Percentiles rank a stretch among this genome's conserved stretches.
These are phyloP conservation scores for Petrolisthes cinctipes DNA, from an alignment of 2,888 invertebrate species.

Conservation along the genomic window DNA sequence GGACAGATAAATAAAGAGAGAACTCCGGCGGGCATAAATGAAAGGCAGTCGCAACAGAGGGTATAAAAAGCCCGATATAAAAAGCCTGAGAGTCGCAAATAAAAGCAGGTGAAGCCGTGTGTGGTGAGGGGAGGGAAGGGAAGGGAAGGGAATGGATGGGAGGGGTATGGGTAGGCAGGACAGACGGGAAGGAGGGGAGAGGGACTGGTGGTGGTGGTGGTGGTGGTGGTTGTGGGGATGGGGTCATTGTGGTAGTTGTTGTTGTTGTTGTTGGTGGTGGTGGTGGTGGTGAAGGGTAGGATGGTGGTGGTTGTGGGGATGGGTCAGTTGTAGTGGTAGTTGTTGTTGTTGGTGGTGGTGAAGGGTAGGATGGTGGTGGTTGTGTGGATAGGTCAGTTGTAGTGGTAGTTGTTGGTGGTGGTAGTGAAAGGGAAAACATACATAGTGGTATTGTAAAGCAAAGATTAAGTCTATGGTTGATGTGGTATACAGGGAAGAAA, in stretches of 20 bases:
- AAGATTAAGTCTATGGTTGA: too few species aligned
- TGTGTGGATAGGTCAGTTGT: background rate
- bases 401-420: background rate
- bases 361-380: too few species aligned
- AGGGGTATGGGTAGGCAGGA: background rate
- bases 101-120: background rate
- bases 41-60: background rate
- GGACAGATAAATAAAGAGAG: background rate
- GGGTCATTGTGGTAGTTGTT: background rate
- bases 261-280: background rate
- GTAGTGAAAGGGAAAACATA: too few species aligned
- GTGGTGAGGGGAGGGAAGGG: background rate
- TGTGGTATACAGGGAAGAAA: too few species aligned
- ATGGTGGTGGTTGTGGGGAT: too few species aligned
- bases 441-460: too few species aligned
- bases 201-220: background rate
- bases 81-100: too few species aligned
- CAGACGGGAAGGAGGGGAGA: conserved; percentile 2
- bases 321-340: too few species aligned
- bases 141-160: background rate
- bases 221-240: background rate
- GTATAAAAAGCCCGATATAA: background rate
- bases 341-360: too few species aligned
- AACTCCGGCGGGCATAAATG: background rate
- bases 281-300: background rate